Base-by-base conservation (phyloP, 2,888 invertebrate genomes). In the Thecophora atra region DNA sequence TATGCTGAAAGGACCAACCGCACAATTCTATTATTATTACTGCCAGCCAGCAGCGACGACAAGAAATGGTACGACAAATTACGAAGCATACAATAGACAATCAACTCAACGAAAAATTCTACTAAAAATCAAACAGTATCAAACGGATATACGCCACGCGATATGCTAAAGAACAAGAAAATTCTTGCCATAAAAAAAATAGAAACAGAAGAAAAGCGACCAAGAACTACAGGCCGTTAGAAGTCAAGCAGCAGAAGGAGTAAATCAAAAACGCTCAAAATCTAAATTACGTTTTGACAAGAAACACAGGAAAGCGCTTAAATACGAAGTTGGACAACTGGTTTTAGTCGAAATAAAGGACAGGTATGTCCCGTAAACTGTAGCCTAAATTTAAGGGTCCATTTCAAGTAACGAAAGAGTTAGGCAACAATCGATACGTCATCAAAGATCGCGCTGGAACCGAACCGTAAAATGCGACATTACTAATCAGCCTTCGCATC, bases 381-480 rank as follows among this genome's bases (percentile, higher is more conserved):
- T 72, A 75, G 64, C 76, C 76, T 11, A 72, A 67, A 11, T 79
- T 72, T 26, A 77, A 75, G 47, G 78, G 79, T 6, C 78, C 77
- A 15, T 79, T 78, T 68, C 56, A 76, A 13, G 67, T 78, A 21
- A 74, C 64, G 13, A 65, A 74, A 69, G 73, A 67, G 1, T 65
- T 79, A 15, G 62, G 72, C 17, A 76, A 76, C 37, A 77, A 80
- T 51, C 69, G 78, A 4, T 78, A 79, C 52, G 44, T 77, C 5
- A n/a, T 80, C 47, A 72, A 72, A 70, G 78, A 79, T 64, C 60
- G 79, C 13, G 70, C 75, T 4, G 77, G 75, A n/a, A 3, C 68
- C 77, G 1, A 66, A 74, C 37, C 67, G 76, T 56, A 77, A 74
- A 3, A 73, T 75, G 42, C 71, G 77, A 21, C 73, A 75, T 19